These are phyloP conservation scores for Apamea epomidion DNA, from an alignment of 2,888 invertebrate genomes.

Conservation along the genomic window DNA sequence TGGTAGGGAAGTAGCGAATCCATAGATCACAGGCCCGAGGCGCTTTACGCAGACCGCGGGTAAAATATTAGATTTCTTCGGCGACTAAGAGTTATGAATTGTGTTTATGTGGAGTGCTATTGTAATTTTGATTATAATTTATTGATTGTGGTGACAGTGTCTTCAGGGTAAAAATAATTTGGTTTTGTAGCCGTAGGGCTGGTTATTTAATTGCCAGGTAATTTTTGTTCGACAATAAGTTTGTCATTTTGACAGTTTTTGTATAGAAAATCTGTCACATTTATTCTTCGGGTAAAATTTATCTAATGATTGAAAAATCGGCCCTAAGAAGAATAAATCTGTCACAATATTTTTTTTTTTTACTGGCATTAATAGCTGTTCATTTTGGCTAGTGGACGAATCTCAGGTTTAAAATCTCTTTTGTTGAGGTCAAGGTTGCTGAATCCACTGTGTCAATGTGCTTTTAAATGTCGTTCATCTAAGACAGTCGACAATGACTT, in stretches of 20 bases:
- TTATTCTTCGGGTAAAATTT: too few species aligned
- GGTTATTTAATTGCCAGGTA: too few species aligned
- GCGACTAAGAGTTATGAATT: conserved; percentile 50
- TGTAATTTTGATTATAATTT: conserved; percentile 12
- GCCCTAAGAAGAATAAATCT: neutral
- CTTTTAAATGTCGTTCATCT: neutral
- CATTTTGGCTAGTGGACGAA: neutral
- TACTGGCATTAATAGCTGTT: neutral
- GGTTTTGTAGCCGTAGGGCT: neutral
- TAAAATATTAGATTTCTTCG: conserved; percentile 71
- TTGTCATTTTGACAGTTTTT: too few species aligned
- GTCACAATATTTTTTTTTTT: neutral
- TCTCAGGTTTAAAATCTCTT: neutral
- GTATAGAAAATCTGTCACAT: too few species aligned
- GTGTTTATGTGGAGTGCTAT: neutral
- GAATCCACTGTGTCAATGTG: neutral
- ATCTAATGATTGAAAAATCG: too few species aligned
- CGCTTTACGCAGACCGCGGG: conserved; percentile 66
- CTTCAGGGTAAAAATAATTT: neutral
- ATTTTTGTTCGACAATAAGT: too few species aligned
- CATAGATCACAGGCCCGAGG: conserved; percentile 74
- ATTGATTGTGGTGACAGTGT: neutral
- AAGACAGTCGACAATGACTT: neutral
- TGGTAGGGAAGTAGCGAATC: conserved; percentile 71
- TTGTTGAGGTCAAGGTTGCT: neutral